Base-by-base conservation (phyloP, 1,140 invertebrate genomes). In the Zaprionus vittiger region DNA sequence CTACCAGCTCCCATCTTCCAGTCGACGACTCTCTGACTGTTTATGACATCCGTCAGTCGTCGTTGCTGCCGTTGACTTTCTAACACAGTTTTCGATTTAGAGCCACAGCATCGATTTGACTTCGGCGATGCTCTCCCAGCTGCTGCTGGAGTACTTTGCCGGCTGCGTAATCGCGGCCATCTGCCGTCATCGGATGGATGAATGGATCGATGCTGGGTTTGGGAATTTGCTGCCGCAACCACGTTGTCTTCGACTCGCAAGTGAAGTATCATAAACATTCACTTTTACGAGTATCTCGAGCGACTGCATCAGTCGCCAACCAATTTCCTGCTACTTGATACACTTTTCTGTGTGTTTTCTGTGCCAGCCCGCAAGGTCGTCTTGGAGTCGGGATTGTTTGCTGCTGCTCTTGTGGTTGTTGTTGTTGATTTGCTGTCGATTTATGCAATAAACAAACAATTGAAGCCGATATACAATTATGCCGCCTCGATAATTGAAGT, bases 251-350 rank as follows among this genome's bases (percentile, higher is more conserved):
- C 63, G 70, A 73, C 79, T 87, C 67, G 57, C 61, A 63, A 60
- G 31, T 87, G 62, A 87, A 89, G 85, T 85, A 82, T 79, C 85
- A 81, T 85, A 89, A 90, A 89, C 85, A 89, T 89, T 89, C 85
- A 89, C 85, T 89, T 89, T 89, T 89, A 90, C 64, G 52, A 24
- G 38, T 37, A 57, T 67, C n/a, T 68, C 49, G 31, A 56, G n/a
- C 38, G n/a, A 59, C 15, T 83, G 81, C 78, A 47, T 47, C 41
- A 84, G 71, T 81, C 83, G 83, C 87, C 83, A 89, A 77, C 81
- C 79, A 90, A 85, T 90, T 89, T 89, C 76, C 81, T 84, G 85
- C 85, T 89, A 89, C 85, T 89, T 89, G 85, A 90, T 89, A 89
- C 85, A 90, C 65, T 89, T 87, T 84, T 85, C 31, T n/a, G 24